phyloP scores from a whole-genome alignment of 2,113 vertebrate genomes.

The Struthio camelus region DNA sequence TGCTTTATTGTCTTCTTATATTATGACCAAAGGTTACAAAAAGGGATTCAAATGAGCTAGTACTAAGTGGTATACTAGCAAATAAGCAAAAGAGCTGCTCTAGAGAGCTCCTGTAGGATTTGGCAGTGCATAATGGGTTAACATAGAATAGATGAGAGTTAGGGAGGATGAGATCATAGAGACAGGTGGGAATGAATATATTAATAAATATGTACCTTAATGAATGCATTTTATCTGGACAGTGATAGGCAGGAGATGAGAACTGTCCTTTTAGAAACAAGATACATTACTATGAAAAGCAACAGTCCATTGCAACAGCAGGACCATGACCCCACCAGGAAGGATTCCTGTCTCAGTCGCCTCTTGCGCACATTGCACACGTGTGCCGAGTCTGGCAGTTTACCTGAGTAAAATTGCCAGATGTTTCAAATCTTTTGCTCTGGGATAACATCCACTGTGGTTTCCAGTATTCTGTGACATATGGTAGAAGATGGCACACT shows the following conservation, averaged over 20 bases:
- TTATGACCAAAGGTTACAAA: not conserved
- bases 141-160: not conserved
- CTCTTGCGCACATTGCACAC: rapidly evolving
- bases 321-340: not conserved
- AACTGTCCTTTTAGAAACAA: not conserved
- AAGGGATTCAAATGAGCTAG: not conserved
- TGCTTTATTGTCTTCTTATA: not conserved
- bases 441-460: not conserved
- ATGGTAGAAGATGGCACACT: not conserved
- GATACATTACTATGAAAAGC: not conserved
- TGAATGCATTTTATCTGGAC: not conserved
- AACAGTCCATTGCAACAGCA: not conserved
- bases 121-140: not conserved
- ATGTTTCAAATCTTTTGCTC: not conserved
- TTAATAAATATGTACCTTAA: not conserved
- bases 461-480: not conserved
- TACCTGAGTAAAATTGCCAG: not conserved
- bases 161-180: not conserved
- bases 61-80: not conserved
- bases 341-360: not conserved
- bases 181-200: not conserved
- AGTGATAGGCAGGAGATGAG: not conserved
- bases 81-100: not conserved
- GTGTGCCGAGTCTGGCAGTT: not conserved
- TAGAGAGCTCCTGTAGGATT: not conserved